A percentile compares a stretch with the other conserved stretches of the same genome.
Evolutionary conservation across 2,888 invertebrate genomes (phyloP).

Genomic region (Fabriciana adippe): DNA sequence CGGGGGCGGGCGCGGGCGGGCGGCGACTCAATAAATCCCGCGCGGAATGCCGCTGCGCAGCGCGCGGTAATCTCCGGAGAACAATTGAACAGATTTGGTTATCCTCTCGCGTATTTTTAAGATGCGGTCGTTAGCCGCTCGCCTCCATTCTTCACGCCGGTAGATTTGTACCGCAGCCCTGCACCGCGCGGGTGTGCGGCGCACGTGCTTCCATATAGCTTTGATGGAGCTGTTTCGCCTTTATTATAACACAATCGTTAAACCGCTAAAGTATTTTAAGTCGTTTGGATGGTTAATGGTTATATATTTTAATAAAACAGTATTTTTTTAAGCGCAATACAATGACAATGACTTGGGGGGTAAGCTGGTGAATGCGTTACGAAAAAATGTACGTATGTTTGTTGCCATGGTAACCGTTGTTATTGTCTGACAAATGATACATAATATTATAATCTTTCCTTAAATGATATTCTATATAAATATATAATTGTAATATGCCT

Average conservation of each 20-base stretch:
- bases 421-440: too few species aligned
- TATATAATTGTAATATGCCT: too few species aligned
- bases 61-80: conserved; percentile 52
- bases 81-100: conserved; percentile 54
- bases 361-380: too few species aligned
- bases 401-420: too few species aligned
- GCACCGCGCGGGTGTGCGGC: not conserved
- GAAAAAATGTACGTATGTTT: too few species aligned
- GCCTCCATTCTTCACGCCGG: conserved; percentile 45
- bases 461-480: too few species aligned
- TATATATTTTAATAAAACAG: too few species aligned
- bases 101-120: conserved; percentile 39
- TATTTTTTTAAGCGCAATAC: too few species aligned
- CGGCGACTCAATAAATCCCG: conserved; percentile 57
- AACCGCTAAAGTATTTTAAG: too few species aligned
- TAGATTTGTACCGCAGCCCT: conserved; percentile 23
- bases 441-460: too few species aligned
- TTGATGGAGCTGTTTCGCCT: conserved; percentile 3
- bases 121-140: conserved; percentile 46
- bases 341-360: too few species aligned
- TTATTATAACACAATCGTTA: not conserved
- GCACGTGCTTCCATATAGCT: not conserved
- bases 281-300: too few species aligned
- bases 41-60: conserved; percentile 54
- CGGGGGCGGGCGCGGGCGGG: not conserved